Percentiles rank a stretch among this genome's conserved stretches.
Conservation (phyloP, 1,140 invertebrate genomes). For the Monomorium pharaonis region DNA sequence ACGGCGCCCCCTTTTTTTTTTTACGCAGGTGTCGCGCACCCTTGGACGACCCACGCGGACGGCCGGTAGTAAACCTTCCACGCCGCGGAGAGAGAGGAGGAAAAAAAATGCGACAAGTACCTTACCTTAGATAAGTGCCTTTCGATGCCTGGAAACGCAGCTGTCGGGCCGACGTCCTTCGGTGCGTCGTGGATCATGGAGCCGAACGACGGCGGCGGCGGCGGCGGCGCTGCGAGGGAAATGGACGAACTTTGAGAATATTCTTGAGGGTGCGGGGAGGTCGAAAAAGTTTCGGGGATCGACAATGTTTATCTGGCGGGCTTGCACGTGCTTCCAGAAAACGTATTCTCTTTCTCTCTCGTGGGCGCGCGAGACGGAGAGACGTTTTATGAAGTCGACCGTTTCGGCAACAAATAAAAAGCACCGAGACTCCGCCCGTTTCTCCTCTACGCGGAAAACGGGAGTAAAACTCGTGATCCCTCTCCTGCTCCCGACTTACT, state of each 20-base stretch:
- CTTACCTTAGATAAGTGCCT: neutral
- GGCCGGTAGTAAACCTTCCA: neutral
- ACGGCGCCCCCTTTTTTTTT: neutral
- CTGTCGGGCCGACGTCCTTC: neutral
- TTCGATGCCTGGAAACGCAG: constrained; percentile 12
- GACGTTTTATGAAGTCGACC: constrained; percentile 16
- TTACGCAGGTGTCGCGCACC: constrained; percentile 20
- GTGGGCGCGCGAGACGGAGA: neutral
- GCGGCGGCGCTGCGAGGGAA: neutral
- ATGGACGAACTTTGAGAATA: neutral
- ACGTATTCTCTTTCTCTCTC: too few relatives aligned
- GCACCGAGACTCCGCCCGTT: neutral
- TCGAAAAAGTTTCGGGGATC: constrained; percentile 8
- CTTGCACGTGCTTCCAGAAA: neutral
- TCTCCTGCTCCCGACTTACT: neutral
- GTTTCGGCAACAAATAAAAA: constrained; percentile 10
- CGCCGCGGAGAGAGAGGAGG: neutral
- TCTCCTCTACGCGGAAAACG: neutral
- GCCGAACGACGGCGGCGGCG: too few relatives aligned
- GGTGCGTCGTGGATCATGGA: neutral
- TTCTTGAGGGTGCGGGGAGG: neutral
- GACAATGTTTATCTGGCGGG: constrained; percentile 10
- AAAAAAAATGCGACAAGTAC: constrained; percentile 13
- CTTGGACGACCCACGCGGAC: neutral
- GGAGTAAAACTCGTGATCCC: neutral